Evolutionary conservation across 2,888 invertebrate genomes (phyloP), one percentile per base, ranked within the genome.

Genomic region (Drosophila setosimentum): DNA sequence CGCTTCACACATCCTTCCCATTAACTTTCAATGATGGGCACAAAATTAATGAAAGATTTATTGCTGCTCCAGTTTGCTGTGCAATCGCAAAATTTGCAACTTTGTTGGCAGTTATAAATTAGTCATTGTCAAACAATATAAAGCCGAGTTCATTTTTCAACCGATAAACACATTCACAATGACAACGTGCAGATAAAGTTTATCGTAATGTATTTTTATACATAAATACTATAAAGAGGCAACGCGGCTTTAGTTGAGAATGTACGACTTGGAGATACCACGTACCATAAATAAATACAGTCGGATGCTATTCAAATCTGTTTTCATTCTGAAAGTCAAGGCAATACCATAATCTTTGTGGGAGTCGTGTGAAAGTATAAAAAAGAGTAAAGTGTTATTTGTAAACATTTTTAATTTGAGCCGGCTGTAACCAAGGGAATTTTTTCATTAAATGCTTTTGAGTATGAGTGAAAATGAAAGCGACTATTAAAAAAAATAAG

Each of bases 41-140:
- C 68, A 60, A 71, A 73, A 80, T 78, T 73, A 85, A 85, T 85
- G 84, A 66, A 68, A 84, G 82, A 82, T 80, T 87, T 84, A 87
- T 84, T 74, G 85, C 74, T 74, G 76, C 73, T 58, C 61, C 62
- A 55, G 68, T 57, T 58, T 48, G 27, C 54, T 62, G 54, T 66
- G 55, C 73, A 76, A 75, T 74, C 65, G 53, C 59, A 78, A 73
- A 73, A 64, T 71, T 80, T 71, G 76, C 68, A 71, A 76, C 73
- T 68, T 76, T 76, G 50, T 79, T 66, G 37, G 37, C 83, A 80
- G 81, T 76, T 87, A 87, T 82, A 87, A 85, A 85, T 85, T 82
- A 77, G 83, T 63, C 67, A 53, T 50, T 48, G 70, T 51, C 78
- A 48, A 59, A 57, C 49, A 65, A 55, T 79, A 58, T 65, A 62